phyloP scores from a whole-genome alignment of 2,888 invertebrate species.

The Erynnis tages region DNA sequence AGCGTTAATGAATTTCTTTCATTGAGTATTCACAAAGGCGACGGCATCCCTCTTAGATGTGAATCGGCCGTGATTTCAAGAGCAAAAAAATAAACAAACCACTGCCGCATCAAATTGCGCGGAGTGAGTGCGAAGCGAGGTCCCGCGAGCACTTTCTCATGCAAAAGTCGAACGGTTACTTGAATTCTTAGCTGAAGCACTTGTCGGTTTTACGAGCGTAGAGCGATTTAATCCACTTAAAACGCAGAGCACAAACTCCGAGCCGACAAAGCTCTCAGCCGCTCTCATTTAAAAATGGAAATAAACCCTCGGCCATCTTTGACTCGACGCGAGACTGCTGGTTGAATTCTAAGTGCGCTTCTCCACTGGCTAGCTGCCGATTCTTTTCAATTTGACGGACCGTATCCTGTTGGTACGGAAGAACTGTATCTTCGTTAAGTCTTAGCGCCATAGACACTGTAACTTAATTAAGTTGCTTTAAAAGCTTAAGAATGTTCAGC shows the following conservation, averaged over 20 bases:
- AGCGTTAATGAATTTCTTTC: conserved; percentile 70
- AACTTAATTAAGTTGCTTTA: conserved; percentile 26
- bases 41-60: conserved; percentile 55
- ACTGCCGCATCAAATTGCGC: conserved; percentile 59
- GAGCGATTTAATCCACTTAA: conserved; percentile 83
- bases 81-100: conserved; percentile 67
- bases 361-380: conserved; percentile 61
- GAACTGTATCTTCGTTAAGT: conserved; percentile 26
- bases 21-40: conserved; percentile 67
- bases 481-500: conserved; percentile 22
- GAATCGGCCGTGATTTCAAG: conserved; percentile 55
- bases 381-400: conserved; percentile 57
- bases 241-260: conserved; percentile 80
- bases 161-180: conserved; percentile 81
- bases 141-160: conserved; percentile 76
- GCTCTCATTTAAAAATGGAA: conserved; percentile 82
- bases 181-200: conserved; percentile 79
- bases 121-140: conserved; percentile 65
- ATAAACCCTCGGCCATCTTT: conserved; percentile 79
- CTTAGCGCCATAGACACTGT: conserved; percentile 20
- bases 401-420: conserved; percentile 25
- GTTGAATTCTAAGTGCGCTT: conserved; percentile 75
- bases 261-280: conserved; percentile 81
- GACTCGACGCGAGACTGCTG: conserved; percentile 68
- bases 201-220: conserved; percentile 81